A percentile compares a stretch with the other conserved stretches of the same genome.
Evolutionary conservation across 2,113 vertebrate species (phyloP).

Genomic region (Ramphastos sulfuratus): DNA sequence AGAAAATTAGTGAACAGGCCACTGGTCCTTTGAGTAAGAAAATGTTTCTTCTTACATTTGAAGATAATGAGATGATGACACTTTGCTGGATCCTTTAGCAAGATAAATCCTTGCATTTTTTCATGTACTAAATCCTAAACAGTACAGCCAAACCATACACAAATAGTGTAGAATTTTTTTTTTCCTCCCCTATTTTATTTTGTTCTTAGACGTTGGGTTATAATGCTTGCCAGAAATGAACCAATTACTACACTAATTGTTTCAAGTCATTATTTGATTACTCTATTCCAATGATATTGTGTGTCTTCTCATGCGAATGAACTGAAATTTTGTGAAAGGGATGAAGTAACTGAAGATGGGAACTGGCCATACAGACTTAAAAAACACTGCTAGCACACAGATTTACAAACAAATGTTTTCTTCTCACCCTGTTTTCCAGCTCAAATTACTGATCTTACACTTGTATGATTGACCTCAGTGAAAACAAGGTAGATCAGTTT

Average conservation of each 20-base stretch:
- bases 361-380: background rate
- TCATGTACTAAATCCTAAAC: background rate
- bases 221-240: too few relatives aligned
- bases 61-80: background rate
- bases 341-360: background rate
- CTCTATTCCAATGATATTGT: background rate
- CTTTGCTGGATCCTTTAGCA: background rate
- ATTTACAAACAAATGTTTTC: background rate
- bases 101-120: background rate
- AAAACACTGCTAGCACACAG: background rate
- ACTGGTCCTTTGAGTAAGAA: background rate
- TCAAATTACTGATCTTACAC: background rate
- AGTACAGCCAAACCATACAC: background rate
- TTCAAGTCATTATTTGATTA: background rate
- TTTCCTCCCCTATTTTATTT: background rate
- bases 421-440: background rate
- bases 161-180: background rate
- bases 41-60: background rate
- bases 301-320: background rate
- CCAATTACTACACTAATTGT: background rate
- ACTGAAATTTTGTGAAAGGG: background rate
- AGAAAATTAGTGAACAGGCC: constrained; percentile 31
- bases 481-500: background rate
- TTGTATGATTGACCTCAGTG: background rate
- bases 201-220: background rate